phyloP scores from a whole-genome alignment of 2,888 invertebrate genomes.

The Cloeon dipterum region DNA sequence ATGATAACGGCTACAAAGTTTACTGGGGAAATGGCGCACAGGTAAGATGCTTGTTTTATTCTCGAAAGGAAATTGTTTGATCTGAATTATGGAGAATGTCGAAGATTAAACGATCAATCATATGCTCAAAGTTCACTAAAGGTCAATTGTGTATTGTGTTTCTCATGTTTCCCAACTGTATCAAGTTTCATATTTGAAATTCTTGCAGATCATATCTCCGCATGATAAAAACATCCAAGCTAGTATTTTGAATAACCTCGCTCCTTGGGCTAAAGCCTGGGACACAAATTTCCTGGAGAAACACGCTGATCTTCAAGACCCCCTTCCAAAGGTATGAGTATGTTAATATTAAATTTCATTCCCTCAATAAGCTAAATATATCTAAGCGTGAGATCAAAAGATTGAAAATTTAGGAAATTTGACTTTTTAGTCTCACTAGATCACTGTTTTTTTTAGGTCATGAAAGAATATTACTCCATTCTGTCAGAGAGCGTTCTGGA shows the following conservation, averaged over 20 bases:
- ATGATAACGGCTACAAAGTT: slow-evolving; percentile 94
- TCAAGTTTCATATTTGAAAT: too few relatives aligned
- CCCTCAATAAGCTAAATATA: too few relatives aligned
- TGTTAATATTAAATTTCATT: too few relatives aligned
- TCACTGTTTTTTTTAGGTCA: slow-evolving; percentile 32
- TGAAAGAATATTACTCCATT: slow-evolving; percentile 35
- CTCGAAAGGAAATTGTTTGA: too few relatives aligned
- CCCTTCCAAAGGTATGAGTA: slow-evolving; percentile 31
- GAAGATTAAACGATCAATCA: background rate
- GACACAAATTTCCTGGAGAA: slow-evolving; percentile 31
- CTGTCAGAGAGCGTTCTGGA: slow-evolving; percentile 29
- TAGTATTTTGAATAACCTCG: slow-evolving; percentile 48
- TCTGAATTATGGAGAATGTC: too few relatives aligned
- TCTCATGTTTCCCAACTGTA: background rate
- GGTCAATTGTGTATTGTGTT: background rate
- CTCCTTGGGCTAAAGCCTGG: slow-evolving; percentile 63
- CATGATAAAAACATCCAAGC: slow-evolving; percentile 71
- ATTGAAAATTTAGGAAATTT: too few relatives aligned
- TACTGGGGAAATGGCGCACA: slow-evolving; percentile 89
- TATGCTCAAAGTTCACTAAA: background rate
- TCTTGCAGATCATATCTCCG: slow-evolving; percentile 60
- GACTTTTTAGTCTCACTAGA: too few relatives aligned
- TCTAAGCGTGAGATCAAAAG: too few relatives aligned
- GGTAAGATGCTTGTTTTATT: slow-evolving; percentile 19
- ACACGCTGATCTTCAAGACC: slow-evolving; percentile 37